Evolutionary conservation across 2,113 vertebrate genomes (phyloP).

Genomic region (Vulpes vulpes): DNA sequence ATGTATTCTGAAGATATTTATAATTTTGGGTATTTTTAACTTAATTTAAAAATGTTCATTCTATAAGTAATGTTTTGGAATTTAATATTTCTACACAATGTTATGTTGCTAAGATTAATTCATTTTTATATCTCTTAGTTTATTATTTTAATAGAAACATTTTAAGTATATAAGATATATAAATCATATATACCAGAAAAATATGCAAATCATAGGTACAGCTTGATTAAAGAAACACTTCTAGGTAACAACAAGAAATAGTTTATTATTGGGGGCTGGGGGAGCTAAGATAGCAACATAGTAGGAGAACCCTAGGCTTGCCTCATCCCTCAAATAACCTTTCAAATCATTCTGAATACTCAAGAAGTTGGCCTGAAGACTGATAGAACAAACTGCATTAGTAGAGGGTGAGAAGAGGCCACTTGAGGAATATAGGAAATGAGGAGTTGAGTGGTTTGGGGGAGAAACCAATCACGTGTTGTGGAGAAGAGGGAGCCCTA

Average conservation of each 20-base stretch:
- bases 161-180: background rate
- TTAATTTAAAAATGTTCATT: background rate
- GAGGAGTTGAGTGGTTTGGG: background rate
- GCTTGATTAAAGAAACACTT: background rate
- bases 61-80: background rate
- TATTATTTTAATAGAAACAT: background rate
- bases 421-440: background rate
- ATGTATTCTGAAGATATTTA: background rate
- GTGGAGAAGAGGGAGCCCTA: background rate
- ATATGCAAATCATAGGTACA: background rate
- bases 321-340: background rate
- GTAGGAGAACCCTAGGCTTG: background rate
- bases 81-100: background rate
- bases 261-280: background rate
- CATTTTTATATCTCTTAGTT: background rate
- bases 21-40: background rate
- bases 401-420: background rate
- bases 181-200: background rate
- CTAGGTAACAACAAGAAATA: background rate
- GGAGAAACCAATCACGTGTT: background rate
- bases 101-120: background rate
- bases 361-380: background rate
- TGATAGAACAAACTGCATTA: background rate
- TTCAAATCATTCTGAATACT: background rate
- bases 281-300: background rate